These are phyloP conservation scores for Drosophila kohkoa DNA, from an alignment of 1,140 invertebrate genomes.

Conservation along the genomic window DNA sequence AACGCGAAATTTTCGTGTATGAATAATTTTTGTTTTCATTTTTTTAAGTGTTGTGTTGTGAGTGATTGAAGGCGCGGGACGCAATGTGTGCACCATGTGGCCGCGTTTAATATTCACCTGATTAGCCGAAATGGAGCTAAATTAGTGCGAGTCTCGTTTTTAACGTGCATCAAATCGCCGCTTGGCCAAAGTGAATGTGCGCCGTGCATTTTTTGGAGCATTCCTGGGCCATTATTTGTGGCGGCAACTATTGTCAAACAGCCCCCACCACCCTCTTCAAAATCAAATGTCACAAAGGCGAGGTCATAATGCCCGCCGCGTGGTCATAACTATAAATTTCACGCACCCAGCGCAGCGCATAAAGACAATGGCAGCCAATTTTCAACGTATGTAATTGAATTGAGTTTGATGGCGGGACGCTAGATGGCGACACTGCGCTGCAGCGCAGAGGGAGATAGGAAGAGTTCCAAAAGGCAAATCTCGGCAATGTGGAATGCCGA, in stretches of 20 bases:
- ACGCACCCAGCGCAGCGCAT: constrained; percentile 59
- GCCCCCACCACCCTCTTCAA: constrained; percentile 9
- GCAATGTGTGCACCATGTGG: not conserved
- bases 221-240: constrained; percentile 7
- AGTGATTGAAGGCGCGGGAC: no score
- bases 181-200: constrained; percentile 16
- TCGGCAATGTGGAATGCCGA: constrained; percentile 58
- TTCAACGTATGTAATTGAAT: constrained; percentile 74
- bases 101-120: not conserved
- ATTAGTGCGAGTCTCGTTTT: not conserved
- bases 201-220: not conserved
- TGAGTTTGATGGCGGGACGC: constrained; percentile 62
- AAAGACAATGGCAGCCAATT: constrained; percentile 74
- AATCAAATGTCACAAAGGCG: constrained; percentile 72
- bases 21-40: not conserved
- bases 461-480: constrained; percentile 64
- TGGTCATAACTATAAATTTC: constrained; percentile 79
- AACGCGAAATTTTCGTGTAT: not conserved
- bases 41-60: not conserved
- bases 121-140: not conserved
- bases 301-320: constrained; percentile 65
- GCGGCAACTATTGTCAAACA: constrained; percentile 53
- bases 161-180: not conserved
- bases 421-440: constrained; percentile 1
- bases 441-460: not conserved